Conservation (phyloP, 92 coral and sea anemone species). For the Phymanthus crucifer region DNA sequence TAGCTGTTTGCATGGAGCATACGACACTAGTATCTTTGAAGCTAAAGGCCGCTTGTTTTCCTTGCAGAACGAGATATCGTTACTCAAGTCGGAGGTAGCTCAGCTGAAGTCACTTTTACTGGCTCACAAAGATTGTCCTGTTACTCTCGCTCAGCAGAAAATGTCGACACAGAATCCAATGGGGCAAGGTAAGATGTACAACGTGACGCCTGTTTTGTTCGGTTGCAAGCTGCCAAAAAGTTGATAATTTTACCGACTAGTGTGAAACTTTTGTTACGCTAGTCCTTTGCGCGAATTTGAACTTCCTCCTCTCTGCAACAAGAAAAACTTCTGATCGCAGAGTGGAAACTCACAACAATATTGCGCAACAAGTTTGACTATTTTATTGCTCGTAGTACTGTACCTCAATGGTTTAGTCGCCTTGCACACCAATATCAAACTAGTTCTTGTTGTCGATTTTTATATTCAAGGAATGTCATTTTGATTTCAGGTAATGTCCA, state of each 20-base stretch:
- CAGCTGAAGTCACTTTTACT: constrained; percentile 89
- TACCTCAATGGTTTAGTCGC: too few relatives aligned
- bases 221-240: neutral
- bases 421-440: neutral
- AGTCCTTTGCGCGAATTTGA: too few relatives aligned
- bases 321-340: too few relatives aligned
- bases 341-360: too few relatives aligned
- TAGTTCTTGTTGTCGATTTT: neutral
- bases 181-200: constrained; percentile 29
- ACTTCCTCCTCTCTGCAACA: too few relatives aligned
- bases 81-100: constrained; percentile 89
- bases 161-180: constrained; percentile 25
- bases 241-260: neutral
- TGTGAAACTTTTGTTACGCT: too few relatives aligned
- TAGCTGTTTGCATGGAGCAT: too few relatives aligned
- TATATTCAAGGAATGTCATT: neutral
- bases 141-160: constrained; percentile 84
- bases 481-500: constrained; percentile 19
- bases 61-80: constrained; percentile 71
- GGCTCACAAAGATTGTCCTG: constrained; percentile 98
- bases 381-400: too few relatives aligned
- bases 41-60: neutral
- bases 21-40: neutral
- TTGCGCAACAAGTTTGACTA: too few relatives aligned
- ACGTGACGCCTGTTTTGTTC: too few relatives aligned